Percentiles rank a stretch among this genome's conserved stretches.
Evolutionary conservation across 2,888 invertebrate species (phyloP).

Genomic region (Plagodis dolabraria): DNA sequence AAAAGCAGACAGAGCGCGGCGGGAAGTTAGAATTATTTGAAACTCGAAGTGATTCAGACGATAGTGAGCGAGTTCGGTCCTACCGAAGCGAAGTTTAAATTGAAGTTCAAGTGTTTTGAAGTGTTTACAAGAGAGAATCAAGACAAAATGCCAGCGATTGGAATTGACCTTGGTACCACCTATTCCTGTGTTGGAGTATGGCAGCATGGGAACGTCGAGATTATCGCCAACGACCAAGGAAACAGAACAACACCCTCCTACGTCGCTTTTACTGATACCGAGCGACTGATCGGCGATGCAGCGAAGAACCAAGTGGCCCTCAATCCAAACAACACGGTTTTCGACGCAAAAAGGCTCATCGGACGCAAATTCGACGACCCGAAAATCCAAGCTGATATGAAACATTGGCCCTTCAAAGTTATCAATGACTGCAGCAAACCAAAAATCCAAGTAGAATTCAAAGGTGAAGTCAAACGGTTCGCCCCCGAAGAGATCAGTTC

Average conservation of each 20-base stretch:
- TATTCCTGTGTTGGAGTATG: constrained; percentile 82
- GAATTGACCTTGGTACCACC: constrained; percentile 83
- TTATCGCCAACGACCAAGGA: constrained; percentile 88
- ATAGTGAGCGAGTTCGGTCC: neutral
- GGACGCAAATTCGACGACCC: constrained; percentile 90
- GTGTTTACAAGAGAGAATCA: neutral
- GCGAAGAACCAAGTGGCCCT: constrained; percentile 89
- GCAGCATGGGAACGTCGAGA: constrained; percentile 89
- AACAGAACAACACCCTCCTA: constrained; percentile 91
- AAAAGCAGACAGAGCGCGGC: neutral
- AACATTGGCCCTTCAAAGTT: constrained; percentile 93
- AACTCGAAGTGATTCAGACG: neutral
- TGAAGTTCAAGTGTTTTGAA: neutral
- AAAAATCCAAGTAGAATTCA: constrained; percentile 88
- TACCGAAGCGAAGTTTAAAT: constrained; percentile 4
- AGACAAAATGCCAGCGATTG: constrained; percentile 78
- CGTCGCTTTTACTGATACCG: constrained; percentile 90
- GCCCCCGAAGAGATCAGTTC: constrained; percentile 89
- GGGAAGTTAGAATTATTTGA: neutral
- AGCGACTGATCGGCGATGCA: constrained; percentile 88
- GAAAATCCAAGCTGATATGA: constrained; percentile 91
- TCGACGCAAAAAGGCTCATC: constrained; percentile 91
- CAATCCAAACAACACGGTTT: constrained; percentile 90
- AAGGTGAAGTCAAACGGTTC: constrained; percentile 86
- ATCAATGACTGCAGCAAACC: constrained; percentile 87